Conservation (phyloP, 2,888 invertebrate genomes). For the Stramonita haemastoma region DNA sequence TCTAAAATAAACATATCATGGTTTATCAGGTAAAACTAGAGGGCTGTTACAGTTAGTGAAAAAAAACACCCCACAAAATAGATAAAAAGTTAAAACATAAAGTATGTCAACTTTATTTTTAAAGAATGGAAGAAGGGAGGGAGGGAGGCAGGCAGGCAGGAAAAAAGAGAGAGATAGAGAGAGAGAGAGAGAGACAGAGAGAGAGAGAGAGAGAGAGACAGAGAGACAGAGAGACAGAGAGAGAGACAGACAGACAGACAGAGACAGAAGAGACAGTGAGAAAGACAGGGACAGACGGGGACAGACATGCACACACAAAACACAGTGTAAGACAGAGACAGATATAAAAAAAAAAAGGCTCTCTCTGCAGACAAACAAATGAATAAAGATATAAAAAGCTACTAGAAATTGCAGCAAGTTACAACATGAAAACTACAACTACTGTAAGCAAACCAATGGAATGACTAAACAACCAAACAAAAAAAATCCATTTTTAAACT, state of each 20-base stretch:
- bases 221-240: background rate
- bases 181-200: background rate
- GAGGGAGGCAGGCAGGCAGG: no score
- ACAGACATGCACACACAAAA: background rate
- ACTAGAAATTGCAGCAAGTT: background rate
- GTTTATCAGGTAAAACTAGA: no score
- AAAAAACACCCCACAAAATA: no score
- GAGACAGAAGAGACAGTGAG: background rate
- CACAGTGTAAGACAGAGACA: background rate
- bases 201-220: slow-evolving; percentile 14
- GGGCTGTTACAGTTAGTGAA: no score
- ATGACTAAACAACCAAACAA: no score
- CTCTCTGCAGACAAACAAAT: no score
- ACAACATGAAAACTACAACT: background rate
- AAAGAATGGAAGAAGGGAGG: no score
- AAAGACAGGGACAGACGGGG: background rate
- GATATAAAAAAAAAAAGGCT: background rate
- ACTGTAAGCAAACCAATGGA: background rate
- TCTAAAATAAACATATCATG: no score
- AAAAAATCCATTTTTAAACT: no score
- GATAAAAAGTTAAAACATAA: no score
- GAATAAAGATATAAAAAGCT: background rate
- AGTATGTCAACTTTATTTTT: no score
- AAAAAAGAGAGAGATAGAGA: no score
- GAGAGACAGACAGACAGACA: background rate